A percentile compares a stretch with the other conserved stretches of the same genome.
Conservation (phyloP, 1,140 invertebrate genomes). For the Colletes latitarsis region DNA sequence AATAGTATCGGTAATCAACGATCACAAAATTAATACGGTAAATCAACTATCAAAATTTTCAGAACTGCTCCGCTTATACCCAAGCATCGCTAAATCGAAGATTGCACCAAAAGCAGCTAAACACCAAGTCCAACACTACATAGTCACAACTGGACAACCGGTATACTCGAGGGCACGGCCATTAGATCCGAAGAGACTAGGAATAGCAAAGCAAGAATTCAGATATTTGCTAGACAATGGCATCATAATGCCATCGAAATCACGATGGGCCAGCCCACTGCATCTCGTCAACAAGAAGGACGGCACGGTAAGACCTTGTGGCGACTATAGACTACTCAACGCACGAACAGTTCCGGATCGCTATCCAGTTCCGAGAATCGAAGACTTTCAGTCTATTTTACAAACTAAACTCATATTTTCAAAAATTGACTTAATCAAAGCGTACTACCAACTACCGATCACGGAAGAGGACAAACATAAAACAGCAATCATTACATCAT, state of each 20-base stretch:
- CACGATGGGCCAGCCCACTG: neutral
- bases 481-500: neutral
- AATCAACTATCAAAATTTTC: neutral
- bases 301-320: too few species aligned
- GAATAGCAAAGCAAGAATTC: neutral
- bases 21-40: neutral
- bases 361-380: neutral
- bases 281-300: neutral
- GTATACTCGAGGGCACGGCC: neutral
- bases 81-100: neutral
- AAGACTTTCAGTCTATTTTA: neutral
- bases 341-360: too few species aligned
- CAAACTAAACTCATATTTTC: too few species aligned
- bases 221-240: neutral
- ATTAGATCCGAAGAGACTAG: neutral
- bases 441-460: too few species aligned
- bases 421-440: too few species aligned
- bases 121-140: neutral
- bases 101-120: neutral
- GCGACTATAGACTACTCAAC: neutral
- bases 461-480: neutral
- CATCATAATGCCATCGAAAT: neutral
- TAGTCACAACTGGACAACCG: neutral
- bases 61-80: neutral
- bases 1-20: neutral